Evolutionary conservation across 2,113 vertebrate species (phyloP).

Genomic region (Cygnus atratus): DNA sequence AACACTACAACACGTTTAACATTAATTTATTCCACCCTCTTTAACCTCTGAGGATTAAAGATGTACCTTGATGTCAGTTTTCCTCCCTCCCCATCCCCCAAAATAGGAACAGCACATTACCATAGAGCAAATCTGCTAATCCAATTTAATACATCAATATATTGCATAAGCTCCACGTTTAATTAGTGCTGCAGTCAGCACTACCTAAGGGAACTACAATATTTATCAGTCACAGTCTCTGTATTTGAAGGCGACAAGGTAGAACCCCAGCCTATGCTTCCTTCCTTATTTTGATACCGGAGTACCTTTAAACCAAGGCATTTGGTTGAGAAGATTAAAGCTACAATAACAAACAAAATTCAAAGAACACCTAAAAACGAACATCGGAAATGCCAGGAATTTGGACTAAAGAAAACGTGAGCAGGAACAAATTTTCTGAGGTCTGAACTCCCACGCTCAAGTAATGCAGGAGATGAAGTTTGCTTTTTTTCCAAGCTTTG

Average conservation of each 20-base stretch:
- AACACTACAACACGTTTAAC: slow-evolving; percentile 31
- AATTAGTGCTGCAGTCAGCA: slow-evolving; percentile 53
- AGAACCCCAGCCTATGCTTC: neutral
- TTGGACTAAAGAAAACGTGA: neutral
- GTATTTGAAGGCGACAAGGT: slow-evolving; percentile 1
- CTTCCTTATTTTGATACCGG: neutral
- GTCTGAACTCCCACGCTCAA: neutral
- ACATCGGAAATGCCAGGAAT: neutral
- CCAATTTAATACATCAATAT: slow-evolving; percentile 62
- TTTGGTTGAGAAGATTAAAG: neutral
- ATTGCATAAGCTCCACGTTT: slow-evolving; percentile 22
- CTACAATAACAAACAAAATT: neutral
- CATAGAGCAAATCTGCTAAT: slow-evolving; percentile 57
- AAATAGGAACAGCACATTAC: slow-evolving; percentile 23
- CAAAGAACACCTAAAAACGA: neutral
- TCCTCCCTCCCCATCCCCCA: slow-evolving; percentile 11
- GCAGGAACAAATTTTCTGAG: neutral
- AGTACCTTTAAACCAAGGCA: neutral
- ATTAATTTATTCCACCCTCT: slow-evolving; percentile 31
- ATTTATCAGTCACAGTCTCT: slow-evolving; percentile 17
- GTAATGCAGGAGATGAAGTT: neutral
- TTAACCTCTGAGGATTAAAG: slow-evolving; percentile 35
- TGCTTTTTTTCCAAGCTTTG: neutral
- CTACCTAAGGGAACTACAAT: slow-evolving; percentile 32
- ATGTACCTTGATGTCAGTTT: slow-evolving; percentile 12